phyloP scores from a whole-genome alignment of 2,888 invertebrate species.

The Tillus elongatus region DNA sequence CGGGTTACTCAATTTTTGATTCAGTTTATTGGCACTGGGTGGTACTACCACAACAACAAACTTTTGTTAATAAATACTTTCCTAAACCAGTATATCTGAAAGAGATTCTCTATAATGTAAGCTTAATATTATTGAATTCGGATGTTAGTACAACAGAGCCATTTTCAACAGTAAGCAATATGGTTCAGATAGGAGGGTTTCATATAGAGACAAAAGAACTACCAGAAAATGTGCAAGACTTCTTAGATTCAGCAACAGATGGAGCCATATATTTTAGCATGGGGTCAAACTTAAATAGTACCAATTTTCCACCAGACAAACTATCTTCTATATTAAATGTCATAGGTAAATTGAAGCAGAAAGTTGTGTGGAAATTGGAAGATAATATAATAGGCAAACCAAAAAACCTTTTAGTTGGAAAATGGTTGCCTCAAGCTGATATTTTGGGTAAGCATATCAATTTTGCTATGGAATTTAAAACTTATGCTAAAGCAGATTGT shows the following conservation, averaged over 20 bases:
- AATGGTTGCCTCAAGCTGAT: background rate
- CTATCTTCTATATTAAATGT: background rate
- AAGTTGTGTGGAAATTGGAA: background rate
- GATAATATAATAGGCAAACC: background rate
- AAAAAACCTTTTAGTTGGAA: background rate
- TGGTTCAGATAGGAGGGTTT: constrained; percentile 49
- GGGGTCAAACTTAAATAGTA: background rate
- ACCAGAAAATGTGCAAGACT: background rate
- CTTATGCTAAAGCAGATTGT: too few species aligned
- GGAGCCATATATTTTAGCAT: background rate
- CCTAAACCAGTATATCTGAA: constrained; percentile 28
- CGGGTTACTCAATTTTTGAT: constrained; percentile 34
- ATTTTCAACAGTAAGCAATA: constrained; percentile 44
- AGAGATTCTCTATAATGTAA: constrained; percentile 26
- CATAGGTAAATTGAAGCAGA: background rate
- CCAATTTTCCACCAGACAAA: background rate
- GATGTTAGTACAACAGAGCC: constrained; percentile 46
- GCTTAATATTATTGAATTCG: constrained; percentile 31
- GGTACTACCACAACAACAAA: constrained; percentile 24
- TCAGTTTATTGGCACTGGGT: constrained; percentile 21
- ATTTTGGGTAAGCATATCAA: constrained; percentile 3
- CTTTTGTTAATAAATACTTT: constrained; percentile 28
- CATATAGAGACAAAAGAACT: constrained; percentile 32
- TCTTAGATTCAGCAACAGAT: background rate
- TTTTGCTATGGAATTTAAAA: too few species aligned